Conservation (phyloP, 1,140 invertebrate species). For the Brachionus manjavacas region DNA sequence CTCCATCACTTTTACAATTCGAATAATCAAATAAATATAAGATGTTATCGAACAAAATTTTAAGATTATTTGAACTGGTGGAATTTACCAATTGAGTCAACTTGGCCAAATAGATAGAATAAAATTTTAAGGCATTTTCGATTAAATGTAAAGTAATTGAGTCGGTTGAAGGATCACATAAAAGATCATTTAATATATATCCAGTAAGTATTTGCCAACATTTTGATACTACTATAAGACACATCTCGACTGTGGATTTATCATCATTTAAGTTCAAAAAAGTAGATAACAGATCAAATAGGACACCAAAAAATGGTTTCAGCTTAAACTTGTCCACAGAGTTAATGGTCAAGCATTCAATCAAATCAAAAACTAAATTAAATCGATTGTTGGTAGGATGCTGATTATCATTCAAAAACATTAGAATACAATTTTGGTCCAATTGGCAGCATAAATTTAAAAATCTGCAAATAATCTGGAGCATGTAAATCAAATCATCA, state of each 20-base stretch:
- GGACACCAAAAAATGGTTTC: neutral
- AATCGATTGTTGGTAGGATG: conserved; percentile 4
- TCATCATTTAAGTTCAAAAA: conserved; percentile 18
- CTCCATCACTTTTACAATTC: neutral
- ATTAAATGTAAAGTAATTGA: neutral
- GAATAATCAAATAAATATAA: conserved; percentile 28
- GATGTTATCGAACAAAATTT: conserved; percentile 33
- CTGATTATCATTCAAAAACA: conserved; percentile 4
- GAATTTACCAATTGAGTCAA: conserved; percentile 29
- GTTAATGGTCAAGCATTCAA: conserved; percentile 20
- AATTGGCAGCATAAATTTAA: conserved; percentile 27
- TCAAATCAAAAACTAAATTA: conserved; percentile 16
- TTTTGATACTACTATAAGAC: neutral
- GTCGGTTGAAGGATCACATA: neutral
- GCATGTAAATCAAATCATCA: neutral
- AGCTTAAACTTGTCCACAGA: neutral
- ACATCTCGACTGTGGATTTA: neutral
- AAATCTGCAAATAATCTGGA: neutral
- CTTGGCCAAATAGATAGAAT: conserved; percentile 17
- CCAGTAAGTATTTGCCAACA: conserved; percentile 33
- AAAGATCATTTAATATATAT: neutral
- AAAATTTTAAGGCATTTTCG: conserved; percentile 22
- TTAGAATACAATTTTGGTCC: conserved; percentile 17
- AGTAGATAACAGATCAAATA: conserved; percentile 1
- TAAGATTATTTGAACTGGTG: conserved; percentile 13